phyloP scores from a whole-genome alignment of 2,888 invertebrate species.

The Spialia ferax region DNA sequence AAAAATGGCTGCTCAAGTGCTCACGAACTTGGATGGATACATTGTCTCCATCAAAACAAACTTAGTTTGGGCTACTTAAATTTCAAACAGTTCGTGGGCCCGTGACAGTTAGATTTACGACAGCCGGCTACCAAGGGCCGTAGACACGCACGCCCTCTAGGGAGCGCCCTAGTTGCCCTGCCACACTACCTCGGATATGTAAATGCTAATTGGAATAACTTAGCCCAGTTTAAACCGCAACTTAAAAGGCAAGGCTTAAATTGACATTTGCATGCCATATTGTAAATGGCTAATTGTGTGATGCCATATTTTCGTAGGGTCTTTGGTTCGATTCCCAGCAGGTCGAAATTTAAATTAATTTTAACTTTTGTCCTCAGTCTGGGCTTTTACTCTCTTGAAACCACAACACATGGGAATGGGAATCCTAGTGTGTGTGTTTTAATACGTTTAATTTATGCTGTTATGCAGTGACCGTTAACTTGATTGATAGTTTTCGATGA shows the following conservation, averaged over 20 bases:
- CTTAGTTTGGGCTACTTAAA: slow-evolving; percentile 18
- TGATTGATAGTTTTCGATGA: too few relatives aligned
- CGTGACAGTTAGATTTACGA: slow-evolving; percentile 36
- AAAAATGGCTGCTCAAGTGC: background rate
- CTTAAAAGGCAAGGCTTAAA: background rate
- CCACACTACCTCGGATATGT: slow-evolving; percentile 30
- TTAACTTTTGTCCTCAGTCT: too few relatives aligned
- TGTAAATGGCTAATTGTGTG: too few relatives aligned
- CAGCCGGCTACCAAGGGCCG: slow-evolving; percentile 9
- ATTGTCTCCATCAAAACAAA: background rate
- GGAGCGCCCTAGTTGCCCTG: slow-evolving; percentile 22
- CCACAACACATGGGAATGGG: too few relatives aligned
- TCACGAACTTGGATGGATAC: background rate
- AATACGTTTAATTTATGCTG: too few relatives aligned
- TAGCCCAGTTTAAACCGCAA: background rate
- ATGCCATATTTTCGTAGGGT: too few relatives aligned
- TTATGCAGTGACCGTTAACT: too few relatives aligned
- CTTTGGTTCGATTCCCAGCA: too few relatives aligned
- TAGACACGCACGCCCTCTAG: slow-evolving; percentile 26
- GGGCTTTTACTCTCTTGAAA: background rate
- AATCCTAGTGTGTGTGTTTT: background rate
- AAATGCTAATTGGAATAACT: slow-evolving; percentile 30
- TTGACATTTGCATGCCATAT: too few relatives aligned
- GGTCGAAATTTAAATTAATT: too few relatives aligned
- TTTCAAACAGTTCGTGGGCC: slow-evolving; percentile 23